phyloP scores from a whole-genome alignment of 2,888 invertebrate genomes.

The Diarsia mendica region DNA sequence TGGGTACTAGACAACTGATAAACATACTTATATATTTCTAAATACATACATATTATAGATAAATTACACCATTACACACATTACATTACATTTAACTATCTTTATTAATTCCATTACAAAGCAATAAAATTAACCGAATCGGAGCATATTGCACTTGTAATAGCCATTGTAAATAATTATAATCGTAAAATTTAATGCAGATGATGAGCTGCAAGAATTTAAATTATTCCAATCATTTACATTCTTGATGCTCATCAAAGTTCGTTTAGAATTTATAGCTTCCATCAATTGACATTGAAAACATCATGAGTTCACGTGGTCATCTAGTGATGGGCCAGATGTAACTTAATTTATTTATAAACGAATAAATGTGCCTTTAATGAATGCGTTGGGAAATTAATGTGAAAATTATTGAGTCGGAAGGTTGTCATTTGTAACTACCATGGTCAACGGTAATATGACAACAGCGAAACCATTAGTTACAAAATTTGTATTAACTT shows the following conservation, averaged over 20 bases:
- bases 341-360: conserved; percentile 50
- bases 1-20: no score
- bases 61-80: no score
- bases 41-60: no score
- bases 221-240: conserved; percentile 40
- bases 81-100: neutral
- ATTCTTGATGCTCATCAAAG: conserved; percentile 35
- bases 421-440: conserved; percentile 48
- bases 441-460: conserved; percentile 27
- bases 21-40: no score
- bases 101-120: neutral
- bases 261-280: conserved; percentile 34
- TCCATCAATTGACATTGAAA: conserved; percentile 31
- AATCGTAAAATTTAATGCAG: conserved; percentile 19
- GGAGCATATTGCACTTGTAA: neutral
- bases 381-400: conserved; percentile 58
- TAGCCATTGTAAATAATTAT: neutral
- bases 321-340: conserved; percentile 20
- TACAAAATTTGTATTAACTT: conserved; percentile 5
- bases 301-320: conserved; percentile 23
- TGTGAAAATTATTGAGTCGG: conserved; percentile 48
- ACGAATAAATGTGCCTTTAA: conserved; percentile 41
- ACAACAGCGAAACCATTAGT: neutral
- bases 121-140: neutral
- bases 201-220: conserved; percentile 8